Percentiles rank a stretch among this genome's conserved stretches.
These are phyloP conservation scores for Idaea biselata DNA, from an alignment of 2,888 invertebrate genomes.

Conservation along the genomic window DNA sequence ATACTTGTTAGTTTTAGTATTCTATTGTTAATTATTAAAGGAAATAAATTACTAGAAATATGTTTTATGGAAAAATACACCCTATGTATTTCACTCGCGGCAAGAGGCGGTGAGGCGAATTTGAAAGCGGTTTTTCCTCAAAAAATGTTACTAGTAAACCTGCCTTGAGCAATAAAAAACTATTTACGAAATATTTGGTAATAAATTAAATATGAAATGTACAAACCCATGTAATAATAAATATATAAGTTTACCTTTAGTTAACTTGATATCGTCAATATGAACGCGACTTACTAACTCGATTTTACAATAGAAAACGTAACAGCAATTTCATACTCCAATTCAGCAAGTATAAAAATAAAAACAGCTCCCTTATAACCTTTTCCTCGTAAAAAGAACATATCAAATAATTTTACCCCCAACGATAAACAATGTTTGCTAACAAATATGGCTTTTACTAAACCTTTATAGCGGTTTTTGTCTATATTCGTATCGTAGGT, in stretches of 20 bases:
- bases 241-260: too few relatives aligned
- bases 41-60: too few relatives aligned
- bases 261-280: background rate
- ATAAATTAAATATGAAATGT: background rate
- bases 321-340: background rate
- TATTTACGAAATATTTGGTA: background rate
- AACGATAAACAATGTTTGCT: conserved; percentile 1
- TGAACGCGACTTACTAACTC: background rate
- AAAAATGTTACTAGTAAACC: too few relatives aligned
- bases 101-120: too few relatives aligned
- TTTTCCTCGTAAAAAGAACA: conserved; percentile 3
- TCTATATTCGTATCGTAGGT: background rate
- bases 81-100: too few relatives aligned
- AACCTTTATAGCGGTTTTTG: background rate
- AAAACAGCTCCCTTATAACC: background rate
- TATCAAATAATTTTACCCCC: background rate
- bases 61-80: too few relatives aligned
- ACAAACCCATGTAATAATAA: too few relatives aligned
- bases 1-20: too few relatives aligned
- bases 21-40: too few relatives aligned
- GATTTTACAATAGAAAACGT: background rate
- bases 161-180: too few relatives aligned
- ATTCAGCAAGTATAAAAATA: conserved; percentile 1
- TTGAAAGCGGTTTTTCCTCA: too few relatives aligned
- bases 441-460: background rate